phyloP scores from a whole-genome alignment of 30 jellyfish, hydroid and myxozoan genomes.

The Aurelia aurita complex sp. Pacific region DNA sequence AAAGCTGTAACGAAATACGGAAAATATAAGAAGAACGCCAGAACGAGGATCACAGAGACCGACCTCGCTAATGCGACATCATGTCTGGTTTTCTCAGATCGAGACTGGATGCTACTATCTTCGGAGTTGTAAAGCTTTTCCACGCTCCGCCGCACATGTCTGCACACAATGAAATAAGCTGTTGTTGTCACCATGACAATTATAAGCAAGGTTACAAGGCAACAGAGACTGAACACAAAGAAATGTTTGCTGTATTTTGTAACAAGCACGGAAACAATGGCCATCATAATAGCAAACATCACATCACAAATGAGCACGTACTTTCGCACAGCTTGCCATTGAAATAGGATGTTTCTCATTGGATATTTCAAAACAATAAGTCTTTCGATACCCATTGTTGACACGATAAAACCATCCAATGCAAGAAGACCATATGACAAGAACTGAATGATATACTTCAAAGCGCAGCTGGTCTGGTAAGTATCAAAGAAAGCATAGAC shows the following conservation, averaged over 20 bases:
- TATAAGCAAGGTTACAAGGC: neutral
- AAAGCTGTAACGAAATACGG: slow-evolving; percentile 23
- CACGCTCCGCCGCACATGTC: slow-evolving; percentile 47
- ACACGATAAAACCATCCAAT: slow-evolving; percentile 25
- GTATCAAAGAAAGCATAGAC: neutral
- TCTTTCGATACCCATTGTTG: slow-evolving; percentile 47
- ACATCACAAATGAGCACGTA: slow-evolving; percentile 19
- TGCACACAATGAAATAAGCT: slow-evolving; percentile 5
- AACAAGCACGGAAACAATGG: slow-evolving; percentile 16
- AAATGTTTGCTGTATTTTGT: slow-evolving; percentile 19
- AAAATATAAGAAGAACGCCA: neutral
- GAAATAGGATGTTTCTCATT: slow-evolving; percentile 13
- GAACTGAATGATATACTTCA: slow-evolving; percentile 17
- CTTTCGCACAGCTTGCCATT: slow-evolving; percentile 29
- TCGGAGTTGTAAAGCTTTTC: neutral
- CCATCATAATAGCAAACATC: neutral
- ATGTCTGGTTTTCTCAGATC: slow-evolving; percentile 16
- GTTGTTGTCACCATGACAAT: neutral
- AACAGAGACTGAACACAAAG: slow-evolving; percentile 38
- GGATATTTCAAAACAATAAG: slow-evolving; percentile 39
- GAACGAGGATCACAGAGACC: neutral
- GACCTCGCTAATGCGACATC: slow-evolving; percentile 46
- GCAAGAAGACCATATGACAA: slow-evolving; percentile 6
- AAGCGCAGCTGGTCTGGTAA: neutral
- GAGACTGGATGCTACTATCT: slow-evolving; percentile 4